These are phyloP conservation scores for Calephelis nemesis DNA, from an alignment of 1,140 invertebrate species.

Conservation along the genomic window DNA sequence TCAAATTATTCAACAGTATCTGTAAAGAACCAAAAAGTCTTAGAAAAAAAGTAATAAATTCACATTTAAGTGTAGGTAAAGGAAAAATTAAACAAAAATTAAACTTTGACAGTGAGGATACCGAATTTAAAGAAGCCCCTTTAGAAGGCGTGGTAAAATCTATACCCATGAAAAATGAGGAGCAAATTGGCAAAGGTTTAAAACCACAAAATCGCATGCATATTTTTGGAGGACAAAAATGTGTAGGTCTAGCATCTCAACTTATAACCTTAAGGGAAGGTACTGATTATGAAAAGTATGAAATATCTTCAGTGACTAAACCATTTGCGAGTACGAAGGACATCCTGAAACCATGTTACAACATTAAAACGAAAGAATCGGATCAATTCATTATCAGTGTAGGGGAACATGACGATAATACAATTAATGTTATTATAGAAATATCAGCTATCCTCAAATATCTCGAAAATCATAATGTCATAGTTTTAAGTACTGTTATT, in stretches of 20 bases:
- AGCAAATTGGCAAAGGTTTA: not conserved
- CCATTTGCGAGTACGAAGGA: not conserved
- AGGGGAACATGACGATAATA: not conserved
- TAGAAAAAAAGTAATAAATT: not conserved
- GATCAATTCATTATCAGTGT: not conserved
- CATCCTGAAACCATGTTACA: not conserved
- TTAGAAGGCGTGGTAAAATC: too few species aligned
- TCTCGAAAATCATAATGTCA: too few species aligned
- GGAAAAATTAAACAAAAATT: not conserved
- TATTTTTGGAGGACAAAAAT: conserved; percentile 4
- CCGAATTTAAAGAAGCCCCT: too few species aligned
- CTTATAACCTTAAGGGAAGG: not conserved
- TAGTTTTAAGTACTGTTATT: too few species aligned
- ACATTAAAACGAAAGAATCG: not conserved
- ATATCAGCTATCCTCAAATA: not conserved
- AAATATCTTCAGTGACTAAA: not conserved
- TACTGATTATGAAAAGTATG: not conserved
- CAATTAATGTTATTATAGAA: conserved; percentile 4
- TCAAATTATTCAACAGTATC: not conserved
- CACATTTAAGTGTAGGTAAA: not conserved
- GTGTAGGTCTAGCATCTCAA: not conserved
- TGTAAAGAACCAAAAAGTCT: not conserved
- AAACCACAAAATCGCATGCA: not conserved
- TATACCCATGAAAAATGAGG: not conserved
- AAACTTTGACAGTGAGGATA: too few species aligned